A percentile compares a stretch with the other conserved stretches of the same genome.
Conservation (phyloP, 2,113 vertebrate species). For the Muscicapa adusta region DNA sequence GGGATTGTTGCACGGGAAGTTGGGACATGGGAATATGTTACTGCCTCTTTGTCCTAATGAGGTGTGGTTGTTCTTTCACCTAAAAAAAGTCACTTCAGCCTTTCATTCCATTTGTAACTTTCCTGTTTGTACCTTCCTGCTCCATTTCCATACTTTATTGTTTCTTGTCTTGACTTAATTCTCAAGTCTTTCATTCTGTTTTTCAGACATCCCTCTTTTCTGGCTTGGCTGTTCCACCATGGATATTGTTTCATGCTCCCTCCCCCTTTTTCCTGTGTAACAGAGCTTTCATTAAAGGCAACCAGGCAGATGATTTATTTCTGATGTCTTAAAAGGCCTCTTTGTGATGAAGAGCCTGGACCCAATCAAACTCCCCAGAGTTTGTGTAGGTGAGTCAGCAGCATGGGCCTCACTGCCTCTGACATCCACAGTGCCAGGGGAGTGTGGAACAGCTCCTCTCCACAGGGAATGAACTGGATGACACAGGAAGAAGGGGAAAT, state of each 20-base stretch:
- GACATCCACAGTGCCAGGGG: background rate
- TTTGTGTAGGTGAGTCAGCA: conserved; percentile 10
- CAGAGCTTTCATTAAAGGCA: background rate
- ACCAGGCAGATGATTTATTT: conserved; percentile 24
- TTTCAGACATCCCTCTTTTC: background rate
- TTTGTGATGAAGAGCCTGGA: conserved; percentile 18
- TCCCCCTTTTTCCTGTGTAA: background rate
- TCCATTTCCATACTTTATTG: background rate
- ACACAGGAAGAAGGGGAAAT: background rate
- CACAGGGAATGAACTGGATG: background rate
- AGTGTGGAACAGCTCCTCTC: background rate
- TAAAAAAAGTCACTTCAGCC: background rate
- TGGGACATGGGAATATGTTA: background rate
- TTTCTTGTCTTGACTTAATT: background rate
- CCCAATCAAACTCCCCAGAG: background rate
- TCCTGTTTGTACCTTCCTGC: background rate
- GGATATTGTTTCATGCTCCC: background rate
- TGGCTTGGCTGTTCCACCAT: background rate
- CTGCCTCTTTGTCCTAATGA: background rate
- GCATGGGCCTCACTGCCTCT: background rate
- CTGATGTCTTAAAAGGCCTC: background rate
- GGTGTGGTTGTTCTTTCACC: background rate
- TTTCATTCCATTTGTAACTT: background rate
- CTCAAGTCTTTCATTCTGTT: background rate
- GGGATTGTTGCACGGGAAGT: background rate